Conservation (phyloP, 2,888 invertebrate genomes). For the Glomeris marginata region DNA sequence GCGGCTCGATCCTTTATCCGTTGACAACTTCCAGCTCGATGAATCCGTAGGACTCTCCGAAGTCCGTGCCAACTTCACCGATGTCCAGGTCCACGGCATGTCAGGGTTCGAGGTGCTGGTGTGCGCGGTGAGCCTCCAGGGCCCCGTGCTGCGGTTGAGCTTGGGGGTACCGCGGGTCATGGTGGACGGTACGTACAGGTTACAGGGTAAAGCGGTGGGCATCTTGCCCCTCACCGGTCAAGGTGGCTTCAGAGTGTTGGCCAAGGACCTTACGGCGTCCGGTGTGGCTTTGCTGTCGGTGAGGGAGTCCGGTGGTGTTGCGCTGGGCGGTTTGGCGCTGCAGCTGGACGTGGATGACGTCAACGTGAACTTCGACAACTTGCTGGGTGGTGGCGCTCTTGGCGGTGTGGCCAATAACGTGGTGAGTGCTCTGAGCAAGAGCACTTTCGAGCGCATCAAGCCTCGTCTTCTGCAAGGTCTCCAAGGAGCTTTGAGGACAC, state of each 20-base stretch:
- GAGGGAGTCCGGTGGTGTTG: constrained; percentile 5
- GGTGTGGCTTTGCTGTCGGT: constrained; percentile 9
- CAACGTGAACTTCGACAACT: constrained; percentile 14
- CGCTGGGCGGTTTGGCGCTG: constrained; percentile 8
- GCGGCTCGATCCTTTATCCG: background rate
- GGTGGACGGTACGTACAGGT: constrained; percentile 15
- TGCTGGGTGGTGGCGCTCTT: constrained; percentile 14
- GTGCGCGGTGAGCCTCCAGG: constrained; percentile 13
- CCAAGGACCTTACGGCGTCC: constrained; percentile 9
- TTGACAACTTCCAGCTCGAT: constrained; percentile 15
- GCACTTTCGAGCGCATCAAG: constrained; percentile 14
- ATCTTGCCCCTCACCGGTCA: constrained; percentile 18
- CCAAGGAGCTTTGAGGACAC: constrained; percentile 9
- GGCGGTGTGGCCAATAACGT: constrained; percentile 13
- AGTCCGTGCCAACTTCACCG: constrained; percentile 12
- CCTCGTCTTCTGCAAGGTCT: constrained; percentile 12
- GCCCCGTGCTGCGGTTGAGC: constrained; percentile 13
- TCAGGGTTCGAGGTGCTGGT: constrained; percentile 16
- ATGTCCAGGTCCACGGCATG: constrained; percentile 15
- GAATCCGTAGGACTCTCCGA: constrained; percentile 14
- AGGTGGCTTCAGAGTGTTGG: constrained; percentile 17
- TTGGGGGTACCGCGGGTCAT: constrained; percentile 13
- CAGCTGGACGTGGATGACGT: constrained; percentile 12
- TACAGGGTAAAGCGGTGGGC: constrained; percentile 16
- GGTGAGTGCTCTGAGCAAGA: constrained; percentile 13